Evolutionary conservation across 2,888 invertebrate genomes (phyloP).

Genomic region (Stramonita haemastoma): DNA sequence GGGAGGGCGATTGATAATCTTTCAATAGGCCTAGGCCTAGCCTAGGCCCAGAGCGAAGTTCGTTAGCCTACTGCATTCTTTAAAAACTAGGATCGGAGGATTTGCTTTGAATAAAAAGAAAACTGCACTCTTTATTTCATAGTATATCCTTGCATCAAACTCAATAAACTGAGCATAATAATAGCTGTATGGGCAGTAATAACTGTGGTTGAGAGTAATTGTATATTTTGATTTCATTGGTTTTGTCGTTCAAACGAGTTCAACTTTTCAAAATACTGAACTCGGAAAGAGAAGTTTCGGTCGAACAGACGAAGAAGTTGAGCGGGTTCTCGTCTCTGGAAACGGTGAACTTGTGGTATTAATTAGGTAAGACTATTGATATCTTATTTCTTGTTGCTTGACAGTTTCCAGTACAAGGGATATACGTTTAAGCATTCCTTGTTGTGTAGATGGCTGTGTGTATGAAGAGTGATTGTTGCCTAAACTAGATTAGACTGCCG

Average conservation of each 20-base stretch:
- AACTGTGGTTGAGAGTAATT: neutral
- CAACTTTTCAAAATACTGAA: conserved; percentile 11
- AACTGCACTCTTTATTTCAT: too few species aligned
- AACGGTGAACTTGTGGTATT: conserved; percentile 21
- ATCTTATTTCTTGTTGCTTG: neutral
- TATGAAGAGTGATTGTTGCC: neutral
- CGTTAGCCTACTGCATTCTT: neutral
- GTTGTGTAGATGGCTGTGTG: neutral
- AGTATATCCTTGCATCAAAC: too few species aligned
- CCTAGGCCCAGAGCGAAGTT: neutral
- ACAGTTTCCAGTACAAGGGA: neutral
- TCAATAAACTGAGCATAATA: too few species aligned
- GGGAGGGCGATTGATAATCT: too few species aligned
- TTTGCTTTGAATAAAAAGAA: neutral
- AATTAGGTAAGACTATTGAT: neutral
- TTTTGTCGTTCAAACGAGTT: neutral
- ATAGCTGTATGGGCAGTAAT: too few species aligned
- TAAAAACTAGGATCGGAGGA: neutral
- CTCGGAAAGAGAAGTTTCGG: conserved; percentile 42
- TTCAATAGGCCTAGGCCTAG: too few species aligned
- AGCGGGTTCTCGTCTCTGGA: conserved; percentile 42
- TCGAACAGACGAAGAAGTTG: conserved; percentile 39
- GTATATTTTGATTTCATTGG: neutral
- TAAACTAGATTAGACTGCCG: neutral
- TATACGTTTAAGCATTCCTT: neutral